These are phyloP conservation scores for Heliconius congener DNA, from an alignment of 1,140 invertebrate genomes.

Conservation along the genomic window DNA sequence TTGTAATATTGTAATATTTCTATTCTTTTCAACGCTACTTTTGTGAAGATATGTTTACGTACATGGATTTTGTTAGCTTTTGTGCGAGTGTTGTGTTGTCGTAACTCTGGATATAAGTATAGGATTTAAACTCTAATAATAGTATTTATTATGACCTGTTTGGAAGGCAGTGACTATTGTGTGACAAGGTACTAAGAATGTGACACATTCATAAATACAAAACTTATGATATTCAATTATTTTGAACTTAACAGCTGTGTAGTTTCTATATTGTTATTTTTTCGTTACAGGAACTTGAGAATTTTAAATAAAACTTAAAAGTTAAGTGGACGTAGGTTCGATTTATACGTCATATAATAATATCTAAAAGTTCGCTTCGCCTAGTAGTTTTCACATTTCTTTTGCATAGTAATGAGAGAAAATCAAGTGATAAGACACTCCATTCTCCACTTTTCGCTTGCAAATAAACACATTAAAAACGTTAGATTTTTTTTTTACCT, in stretches of 20 bases:
- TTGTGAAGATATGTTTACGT: background rate
- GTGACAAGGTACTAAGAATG: background rate
- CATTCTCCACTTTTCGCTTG: no score
- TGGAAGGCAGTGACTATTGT: conserved; percentile 15
- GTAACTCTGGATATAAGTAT: conserved; percentile 34
- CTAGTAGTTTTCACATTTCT: no score
- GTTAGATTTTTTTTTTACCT: no score
- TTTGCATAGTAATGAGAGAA: no score
- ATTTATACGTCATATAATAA: no score
- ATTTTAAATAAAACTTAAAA: no score
- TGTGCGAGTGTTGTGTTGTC: conserved; percentile 22
- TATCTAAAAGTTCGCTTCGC: no score
- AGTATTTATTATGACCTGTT: conserved; percentile 44
- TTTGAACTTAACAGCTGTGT: background rate
- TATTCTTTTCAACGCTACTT: background rate
- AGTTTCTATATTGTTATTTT: background rate
- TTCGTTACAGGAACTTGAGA: background rate
- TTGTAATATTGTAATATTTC: background rate
- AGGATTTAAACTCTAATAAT: conserved; percentile 27
- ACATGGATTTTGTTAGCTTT: background rate
- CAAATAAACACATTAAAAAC: no score
- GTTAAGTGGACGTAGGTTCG: no score
- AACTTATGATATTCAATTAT: background rate
- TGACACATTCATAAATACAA: background rate
- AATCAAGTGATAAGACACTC: no score